Conservation (phyloP, 2,113 vertebrate species). For the Hystrix brachyura region DNA sequence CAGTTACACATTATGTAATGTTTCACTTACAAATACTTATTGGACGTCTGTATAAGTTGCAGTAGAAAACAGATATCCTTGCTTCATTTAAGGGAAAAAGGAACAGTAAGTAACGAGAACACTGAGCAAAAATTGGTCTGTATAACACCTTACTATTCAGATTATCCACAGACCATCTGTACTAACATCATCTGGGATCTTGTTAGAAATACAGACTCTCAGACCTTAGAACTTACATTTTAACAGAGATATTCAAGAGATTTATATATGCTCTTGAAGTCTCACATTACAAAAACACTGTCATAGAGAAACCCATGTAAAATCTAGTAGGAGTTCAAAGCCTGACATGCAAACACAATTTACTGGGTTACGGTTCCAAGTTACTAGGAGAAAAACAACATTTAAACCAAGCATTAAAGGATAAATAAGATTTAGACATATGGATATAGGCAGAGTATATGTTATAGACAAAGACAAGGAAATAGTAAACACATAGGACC, state of each 20-base stretch:
- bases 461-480: background rate
- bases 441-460: background rate
- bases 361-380: background rate
- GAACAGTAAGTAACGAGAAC: background rate
- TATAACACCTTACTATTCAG: constrained; percentile 17
- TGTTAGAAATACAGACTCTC: constrained; percentile 16
- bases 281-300: constrained; percentile 1
- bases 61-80: background rate
- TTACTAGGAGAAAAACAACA: background rate
- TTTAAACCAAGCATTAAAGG: background rate
- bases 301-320: background rate
- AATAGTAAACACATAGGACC: background rate
- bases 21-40: constrained; percentile 21
- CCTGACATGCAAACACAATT: background rate
- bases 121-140: background rate
- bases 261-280: background rate
- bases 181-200: constrained; percentile 5
- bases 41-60: background rate
- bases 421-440: constrained; percentile 36
- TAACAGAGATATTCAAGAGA: constrained; percentile 42
- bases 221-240: constrained; percentile 16
- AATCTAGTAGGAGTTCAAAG: background rate
- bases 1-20: background rate
- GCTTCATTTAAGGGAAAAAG: constrained; percentile 24
- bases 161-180: background rate